phyloP scores from a whole-genome alignment of 2,797 vertebrate species.

The Lagorchestes hirsutus region DNA sequence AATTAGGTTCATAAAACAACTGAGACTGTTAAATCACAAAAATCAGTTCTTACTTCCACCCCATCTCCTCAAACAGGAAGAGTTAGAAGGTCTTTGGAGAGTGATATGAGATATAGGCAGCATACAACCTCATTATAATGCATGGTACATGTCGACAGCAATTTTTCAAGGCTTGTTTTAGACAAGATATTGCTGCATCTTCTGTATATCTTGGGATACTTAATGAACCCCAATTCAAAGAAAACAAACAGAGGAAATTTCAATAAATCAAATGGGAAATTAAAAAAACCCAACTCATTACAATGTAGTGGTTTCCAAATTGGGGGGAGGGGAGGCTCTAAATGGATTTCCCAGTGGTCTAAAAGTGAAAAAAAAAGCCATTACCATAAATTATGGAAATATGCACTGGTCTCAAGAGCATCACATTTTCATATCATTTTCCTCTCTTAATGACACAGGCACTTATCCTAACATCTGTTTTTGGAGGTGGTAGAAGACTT shows the following conservation, averaged over 20 bases:
- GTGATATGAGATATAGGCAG: background rate
- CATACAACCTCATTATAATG: accelerated
- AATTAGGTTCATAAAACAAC: accelerated
- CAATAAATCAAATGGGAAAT: constrained; percentile 60
- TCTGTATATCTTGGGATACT: background rate
- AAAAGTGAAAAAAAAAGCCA: constrained; percentile 57
- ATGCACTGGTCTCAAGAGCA: constrained; percentile 55
- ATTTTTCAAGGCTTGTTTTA: background rate
- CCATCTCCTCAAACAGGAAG: background rate
- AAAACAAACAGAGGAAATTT: constrained; percentile 33
- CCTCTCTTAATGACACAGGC: constrained; percentile 69
- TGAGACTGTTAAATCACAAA: background rate
- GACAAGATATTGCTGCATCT: background rate
- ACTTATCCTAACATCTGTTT: constrained; percentile 76
- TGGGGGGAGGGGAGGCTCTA: constrained; percentile 39
- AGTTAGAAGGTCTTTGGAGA: background rate
- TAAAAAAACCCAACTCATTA: constrained; percentile 45
- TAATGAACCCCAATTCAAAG: constrained; percentile 36
- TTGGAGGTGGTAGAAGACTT: constrained; percentile 8
- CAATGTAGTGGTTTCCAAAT: constrained; percentile 64
- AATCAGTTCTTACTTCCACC: background rate
- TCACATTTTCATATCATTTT: constrained; percentile 70
- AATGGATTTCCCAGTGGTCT: constrained; percentile 50
- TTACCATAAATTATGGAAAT: constrained; percentile 81
- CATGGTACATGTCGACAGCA: background rate